These are phyloP conservation scores for Xiphorhynchus elegans DNA, from an alignment of 2,113 vertebrate genomes.

Conservation along the genomic window DNA sequence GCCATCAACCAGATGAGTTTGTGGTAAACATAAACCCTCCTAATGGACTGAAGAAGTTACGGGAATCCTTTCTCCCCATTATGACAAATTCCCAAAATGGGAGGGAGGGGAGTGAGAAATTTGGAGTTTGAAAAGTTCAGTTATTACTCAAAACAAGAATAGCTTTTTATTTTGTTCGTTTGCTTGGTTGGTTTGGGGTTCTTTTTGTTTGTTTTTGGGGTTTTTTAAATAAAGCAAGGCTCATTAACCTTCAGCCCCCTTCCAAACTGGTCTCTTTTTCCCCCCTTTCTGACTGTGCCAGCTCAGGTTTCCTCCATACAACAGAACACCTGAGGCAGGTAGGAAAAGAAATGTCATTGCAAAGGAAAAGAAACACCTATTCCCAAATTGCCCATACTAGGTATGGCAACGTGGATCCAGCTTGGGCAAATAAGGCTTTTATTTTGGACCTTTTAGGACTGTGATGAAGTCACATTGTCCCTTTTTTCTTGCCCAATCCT, in stretches of 20 bases:
- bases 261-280: neutral
- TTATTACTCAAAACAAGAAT: neutral
- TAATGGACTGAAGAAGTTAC: neutral
- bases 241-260: rapidly evolving
- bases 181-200: neutral
- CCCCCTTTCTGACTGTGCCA: neutral
- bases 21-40: neutral
- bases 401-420: neutral
- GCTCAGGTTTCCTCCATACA: neutral
- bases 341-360: neutral
- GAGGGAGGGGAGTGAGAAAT: rapidly evolving
- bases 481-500: neutral
- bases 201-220: too few species aligned
- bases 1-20: neutral
- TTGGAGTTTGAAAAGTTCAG: neutral
- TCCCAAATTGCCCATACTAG: neutral
- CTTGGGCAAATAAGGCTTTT: neutral
- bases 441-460: neutral
- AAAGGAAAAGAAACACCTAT: neutral
- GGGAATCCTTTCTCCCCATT: neutral
- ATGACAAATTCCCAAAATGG: neutral
- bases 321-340: neutral
- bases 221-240: neutral
- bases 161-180: neutral
- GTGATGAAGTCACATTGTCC: neutral